Evolutionary conservation across 2,113 vertebrate species (phyloP), one percentile per base, ranked within the genome.

Genomic region (Pelobates fuscus): DNA sequence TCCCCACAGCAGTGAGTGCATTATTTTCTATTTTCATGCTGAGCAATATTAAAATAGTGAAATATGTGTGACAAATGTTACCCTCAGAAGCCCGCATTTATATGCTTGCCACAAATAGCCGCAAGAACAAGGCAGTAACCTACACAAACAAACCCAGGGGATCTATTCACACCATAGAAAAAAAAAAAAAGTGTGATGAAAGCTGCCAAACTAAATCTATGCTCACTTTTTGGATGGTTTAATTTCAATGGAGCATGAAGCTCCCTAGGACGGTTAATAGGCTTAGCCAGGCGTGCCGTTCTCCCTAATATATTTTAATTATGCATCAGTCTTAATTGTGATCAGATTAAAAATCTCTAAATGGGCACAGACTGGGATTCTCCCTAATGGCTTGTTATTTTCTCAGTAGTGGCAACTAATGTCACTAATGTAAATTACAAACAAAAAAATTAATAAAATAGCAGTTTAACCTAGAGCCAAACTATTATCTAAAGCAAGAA

Each of bases 221-320:
- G 83, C 84, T 88, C 90, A 77, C 85, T 91, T 92, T 88, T 87
- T 83, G 88, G 86, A 88, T 82, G 86, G 87, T 89, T 91, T 89
- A 78, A 86, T 83, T 83, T 83, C 87, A 91, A 81, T 69, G 84
- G 80, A 86, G 87, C 89, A 80, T 88, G 83, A 90, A 91, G 88
- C 86, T 85, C 85, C 77, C 81, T 82, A 86, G 87, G 83, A 86
- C 57, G 43, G 84, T 86, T 89, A 86, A 83, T 88, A 88, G 91
- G 86, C 88, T 90, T 83, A 89, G 84, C 82, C 88, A 88, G 81
- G 88, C 89, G 32, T 86, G 84, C 82, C 64, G 80, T 78, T 85
- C 85, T 86, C 83, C 80, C 80, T 81, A 82, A 88, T 84, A 83
- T 87, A 82, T 88, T 88, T 89, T 90, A 91, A 93, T 92, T 90